Percentiles rank a stretch among this genome's conserved stretches.
Evolutionary conservation across 2,797 vertebrate species (phyloP).

Genomic region (Periparus ater): DNA sequence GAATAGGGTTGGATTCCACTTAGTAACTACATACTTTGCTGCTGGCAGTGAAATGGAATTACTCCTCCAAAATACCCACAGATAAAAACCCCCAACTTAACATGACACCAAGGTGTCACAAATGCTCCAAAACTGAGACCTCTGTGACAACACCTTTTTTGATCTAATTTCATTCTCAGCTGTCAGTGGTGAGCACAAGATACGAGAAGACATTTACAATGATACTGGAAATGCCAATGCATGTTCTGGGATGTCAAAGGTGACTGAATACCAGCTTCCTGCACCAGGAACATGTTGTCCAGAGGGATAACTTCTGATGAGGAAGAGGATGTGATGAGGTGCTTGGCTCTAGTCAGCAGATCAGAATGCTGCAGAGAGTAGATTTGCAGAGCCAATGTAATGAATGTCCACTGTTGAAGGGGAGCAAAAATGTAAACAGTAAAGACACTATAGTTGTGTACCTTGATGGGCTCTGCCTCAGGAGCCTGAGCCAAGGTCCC

Average conservation of each 20-base stretch:
- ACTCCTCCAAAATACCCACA: not conserved
- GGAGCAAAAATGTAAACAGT: not conserved
- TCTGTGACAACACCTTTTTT: not conserved
- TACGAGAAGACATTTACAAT: not conserved
- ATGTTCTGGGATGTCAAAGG: not conserved
- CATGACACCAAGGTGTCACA: not conserved
- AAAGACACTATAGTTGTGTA: not conserved
- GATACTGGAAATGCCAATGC: not conserved
- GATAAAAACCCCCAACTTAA: not conserved
- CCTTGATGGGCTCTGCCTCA: not conserved
- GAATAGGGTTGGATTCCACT: not conserved
- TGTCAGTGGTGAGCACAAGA: not conserved
- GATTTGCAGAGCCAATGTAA: rapidly evolving
- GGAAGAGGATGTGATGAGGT: not conserved
- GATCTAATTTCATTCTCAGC: not conserved
- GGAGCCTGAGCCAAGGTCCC: not conserved
- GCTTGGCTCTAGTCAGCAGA: not conserved
- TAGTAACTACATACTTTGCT: not conserved
- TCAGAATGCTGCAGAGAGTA: not conserved
- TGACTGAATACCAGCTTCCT: not conserved
- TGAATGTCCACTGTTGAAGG: not conserved
- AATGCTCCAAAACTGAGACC: not conserved
- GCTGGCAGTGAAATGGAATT: not conserved
- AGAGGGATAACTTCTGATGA: not conserved
- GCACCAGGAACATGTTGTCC: not conserved